phyloP scores from a whole-genome alignment of 92 coral and sea anemone genomes.

The Umimayanthus kanabou region DNA sequence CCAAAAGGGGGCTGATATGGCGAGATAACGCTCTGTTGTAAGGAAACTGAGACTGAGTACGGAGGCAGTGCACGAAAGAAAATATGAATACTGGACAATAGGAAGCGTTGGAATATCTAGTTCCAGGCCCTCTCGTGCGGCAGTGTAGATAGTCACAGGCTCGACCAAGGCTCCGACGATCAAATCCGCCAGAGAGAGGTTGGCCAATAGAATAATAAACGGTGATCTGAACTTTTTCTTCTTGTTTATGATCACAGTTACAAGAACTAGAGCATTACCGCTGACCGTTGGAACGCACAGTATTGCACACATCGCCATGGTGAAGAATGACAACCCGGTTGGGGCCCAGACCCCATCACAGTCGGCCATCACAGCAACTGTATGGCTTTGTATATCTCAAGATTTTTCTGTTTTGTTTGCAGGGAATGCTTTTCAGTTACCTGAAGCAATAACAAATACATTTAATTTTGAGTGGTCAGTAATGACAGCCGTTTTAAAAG shows the following conservation, averaged over 20 bases:
- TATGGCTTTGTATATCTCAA: background rate
- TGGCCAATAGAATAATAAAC: constrained; percentile 15
- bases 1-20: constrained; percentile 36
- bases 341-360: constrained; percentile 29
- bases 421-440: background rate
- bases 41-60: constrained; percentile 28
- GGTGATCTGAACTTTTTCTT: constrained; percentile 30
- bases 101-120: constrained; percentile 11
- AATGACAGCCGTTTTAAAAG: background rate
- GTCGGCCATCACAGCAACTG: constrained; percentile 11
- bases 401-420: background rate
- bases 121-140: constrained; percentile 32
- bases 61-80: constrained; percentile 33
- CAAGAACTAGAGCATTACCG: constrained; percentile 30
- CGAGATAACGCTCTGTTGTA: constrained; percentile 38
- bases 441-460: background rate
- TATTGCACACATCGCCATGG: constrained; percentile 32
- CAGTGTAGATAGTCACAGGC: constrained; percentile 29
- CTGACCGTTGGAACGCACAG: constrained; percentile 16
- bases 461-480: background rate
- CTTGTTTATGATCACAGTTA: constrained; percentile 8
- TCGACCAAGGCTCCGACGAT: constrained; percentile 32
- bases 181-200: constrained; percentile 30
- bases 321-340: constrained; percentile 26
- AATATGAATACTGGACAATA: constrained; percentile 27